Conservation (phyloP, 1,140 invertebrate species). For the Rhopalosiphum maidis region DNA sequence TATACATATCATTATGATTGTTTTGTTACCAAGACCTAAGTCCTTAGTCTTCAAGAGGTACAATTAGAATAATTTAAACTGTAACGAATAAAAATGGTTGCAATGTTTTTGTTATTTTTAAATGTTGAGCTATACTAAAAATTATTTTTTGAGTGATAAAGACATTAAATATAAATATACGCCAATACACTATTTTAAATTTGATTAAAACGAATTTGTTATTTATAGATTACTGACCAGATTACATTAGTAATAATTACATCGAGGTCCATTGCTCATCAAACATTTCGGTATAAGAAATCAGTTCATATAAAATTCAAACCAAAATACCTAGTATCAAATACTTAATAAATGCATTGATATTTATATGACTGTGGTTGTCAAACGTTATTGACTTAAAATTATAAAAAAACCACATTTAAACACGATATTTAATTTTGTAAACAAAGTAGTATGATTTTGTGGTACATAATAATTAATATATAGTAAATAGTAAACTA, state of each 20-base stretch:
- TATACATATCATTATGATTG: not conserved
- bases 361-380: not conserved
- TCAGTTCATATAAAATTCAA: not conserved
- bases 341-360: not conserved
- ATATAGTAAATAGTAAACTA: not conserved
- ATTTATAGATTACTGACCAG: no score
- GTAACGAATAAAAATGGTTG: not conserved
- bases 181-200: not conserved
- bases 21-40: not conserved
- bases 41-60: not conserved
- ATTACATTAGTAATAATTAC: no score
- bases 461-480: no score
- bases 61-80: not conserved
- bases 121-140: not conserved
- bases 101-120: not conserved
- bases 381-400: not conserved
- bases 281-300: not conserved
- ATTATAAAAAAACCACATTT: not conserved
- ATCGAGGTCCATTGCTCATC: no score
- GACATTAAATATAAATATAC: not conserved
- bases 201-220: not conserved
- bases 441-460: not conserved
- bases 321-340: not conserved
- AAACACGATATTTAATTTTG: not conserved
- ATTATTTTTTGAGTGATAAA: not conserved